These are phyloP conservation scores for Paramisgurnus dabryanus DNA, from an alignment of 2,113 vertebrate genomes.

Conservation along the genomic window DNA sequence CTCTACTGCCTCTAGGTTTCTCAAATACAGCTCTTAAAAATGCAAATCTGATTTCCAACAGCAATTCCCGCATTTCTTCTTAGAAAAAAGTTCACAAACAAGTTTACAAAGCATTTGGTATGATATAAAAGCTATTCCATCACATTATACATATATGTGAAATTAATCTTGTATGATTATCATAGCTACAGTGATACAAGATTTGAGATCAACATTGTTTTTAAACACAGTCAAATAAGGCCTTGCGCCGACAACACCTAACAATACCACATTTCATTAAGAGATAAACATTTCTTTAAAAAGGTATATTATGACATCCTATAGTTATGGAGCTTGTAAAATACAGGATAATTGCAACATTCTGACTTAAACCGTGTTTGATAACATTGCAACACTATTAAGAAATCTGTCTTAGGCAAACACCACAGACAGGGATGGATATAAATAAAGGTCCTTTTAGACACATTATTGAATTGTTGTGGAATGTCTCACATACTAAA, in stretches of 20 bases:
- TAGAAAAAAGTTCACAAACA: neutral
- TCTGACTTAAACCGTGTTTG: neutral
- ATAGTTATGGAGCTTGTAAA: conserved; percentile 1
- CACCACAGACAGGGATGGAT: neutral
- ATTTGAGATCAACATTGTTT: neutral
- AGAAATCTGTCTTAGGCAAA: neutral
- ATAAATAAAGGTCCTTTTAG: neutral
- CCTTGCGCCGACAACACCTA: too few species aligned
- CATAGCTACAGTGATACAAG: neutral
- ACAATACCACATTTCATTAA: too few species aligned
- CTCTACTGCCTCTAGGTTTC: neutral
- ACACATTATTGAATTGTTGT: too few species aligned
- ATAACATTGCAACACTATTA: neutral
- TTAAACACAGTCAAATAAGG: neutral
- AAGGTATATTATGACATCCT: neutral
- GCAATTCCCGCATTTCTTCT: neutral
- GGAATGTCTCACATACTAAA: neutral
- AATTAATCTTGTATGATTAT: too few species aligned
- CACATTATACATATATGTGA: neutral
- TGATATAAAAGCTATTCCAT: neutral
- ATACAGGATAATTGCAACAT: neutral
- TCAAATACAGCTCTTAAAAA: neutral
- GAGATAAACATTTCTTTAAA: too few species aligned
- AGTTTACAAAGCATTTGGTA: neutral
- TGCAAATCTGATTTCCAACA: neutral